Base-by-base conservation (phyloP, 2,797 vertebrate genomes). In the Phataginus tetradactyla region DNA sequence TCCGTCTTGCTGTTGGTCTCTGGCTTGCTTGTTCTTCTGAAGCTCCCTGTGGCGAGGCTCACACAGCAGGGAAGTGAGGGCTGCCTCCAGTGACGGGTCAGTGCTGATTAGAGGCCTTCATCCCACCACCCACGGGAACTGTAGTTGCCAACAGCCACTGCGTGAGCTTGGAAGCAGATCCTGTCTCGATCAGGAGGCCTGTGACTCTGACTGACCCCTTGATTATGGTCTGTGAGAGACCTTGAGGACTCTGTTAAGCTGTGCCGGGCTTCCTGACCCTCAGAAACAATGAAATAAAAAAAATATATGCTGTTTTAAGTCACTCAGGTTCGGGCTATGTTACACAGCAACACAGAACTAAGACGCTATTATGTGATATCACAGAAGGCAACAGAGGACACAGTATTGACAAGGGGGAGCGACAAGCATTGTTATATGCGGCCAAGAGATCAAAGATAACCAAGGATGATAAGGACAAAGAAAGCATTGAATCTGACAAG, bases 51-150 rank as follows among this genome's bases (percentile, higher is more conserved):
- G 32, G 75, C 64, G 42, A 72, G 15, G 32, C 23, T 86, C 49
- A 32, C 8, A 0, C 9, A 21, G 32, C 29, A 42, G 63, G n/a
- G 45, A 85, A 25, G 20, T 8, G 61, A 83, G 17, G 37, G 27
- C 12, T 6, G 34, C 25, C 51, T 78, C 61, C 13, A 42, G 13
- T 4, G 23, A 57, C 29, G 14, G 37, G 37, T 59, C 57, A 49
- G 10, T 18, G 57, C 45, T 0, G 0, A n/a, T 32, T 13, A 7
- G 69, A 78, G 61, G 13, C 45, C 23, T 84, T 18, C 12, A 1
- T 51, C 6, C 68, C n/a, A 14, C 29, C 23, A 17, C 18, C n/a
- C 21, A 21, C 0, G 1, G 39, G 25, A 21, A 32, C 45, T 7
- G 25, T 42, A 21, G 7, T 49, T 57, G 61, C 61, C 71, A 51